Evolutionary conservation across 2,113 vertebrate species (phyloP).

Genomic region (Ginglymostoma cirratum): DNA sequence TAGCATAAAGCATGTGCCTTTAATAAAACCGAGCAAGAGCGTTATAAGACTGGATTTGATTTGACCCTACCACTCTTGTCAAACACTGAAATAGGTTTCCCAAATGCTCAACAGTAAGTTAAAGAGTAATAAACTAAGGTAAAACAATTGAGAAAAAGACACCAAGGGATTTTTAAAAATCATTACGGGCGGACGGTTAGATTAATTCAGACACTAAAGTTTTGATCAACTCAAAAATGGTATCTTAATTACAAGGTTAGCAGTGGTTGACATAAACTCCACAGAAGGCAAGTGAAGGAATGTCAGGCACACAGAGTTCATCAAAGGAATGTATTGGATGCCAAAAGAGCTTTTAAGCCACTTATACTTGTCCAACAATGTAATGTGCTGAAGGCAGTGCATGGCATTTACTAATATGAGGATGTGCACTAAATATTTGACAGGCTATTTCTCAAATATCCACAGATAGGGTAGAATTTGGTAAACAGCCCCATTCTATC

Average conservation of each 20-base stretch:
- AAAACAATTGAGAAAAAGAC: not conserved
- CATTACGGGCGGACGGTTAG: not conserved
- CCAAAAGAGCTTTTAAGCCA: not conserved
- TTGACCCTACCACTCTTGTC: not conserved
- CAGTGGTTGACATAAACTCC: not conserved
- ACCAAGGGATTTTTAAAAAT: not conserved
- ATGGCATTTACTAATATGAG: not conserved
- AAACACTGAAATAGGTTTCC: not conserved
- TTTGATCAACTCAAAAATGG: not conserved
- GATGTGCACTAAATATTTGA: not conserved
- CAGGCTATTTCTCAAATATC: not conserved
- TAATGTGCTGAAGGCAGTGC: not conserved
- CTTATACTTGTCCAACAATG: not conserved
- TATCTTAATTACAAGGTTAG: conserved; percentile 3
- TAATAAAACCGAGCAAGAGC: not conserved
- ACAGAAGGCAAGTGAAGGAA: not conserved
- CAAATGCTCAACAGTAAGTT: not conserved
- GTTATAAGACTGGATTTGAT: not conserved
- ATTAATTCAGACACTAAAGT: not conserved
- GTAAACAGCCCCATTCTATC: not conserved
- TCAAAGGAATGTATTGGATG: not conserved
- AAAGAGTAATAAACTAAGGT: not conserved
- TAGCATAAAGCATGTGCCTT: not conserved
- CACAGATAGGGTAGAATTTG: not conserved
- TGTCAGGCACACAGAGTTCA: not conserved